These are phyloP conservation scores for Hyppa rectilinea DNA, from an alignment of 2,888 invertebrate genomes.

Conservation along the genomic window DNA sequence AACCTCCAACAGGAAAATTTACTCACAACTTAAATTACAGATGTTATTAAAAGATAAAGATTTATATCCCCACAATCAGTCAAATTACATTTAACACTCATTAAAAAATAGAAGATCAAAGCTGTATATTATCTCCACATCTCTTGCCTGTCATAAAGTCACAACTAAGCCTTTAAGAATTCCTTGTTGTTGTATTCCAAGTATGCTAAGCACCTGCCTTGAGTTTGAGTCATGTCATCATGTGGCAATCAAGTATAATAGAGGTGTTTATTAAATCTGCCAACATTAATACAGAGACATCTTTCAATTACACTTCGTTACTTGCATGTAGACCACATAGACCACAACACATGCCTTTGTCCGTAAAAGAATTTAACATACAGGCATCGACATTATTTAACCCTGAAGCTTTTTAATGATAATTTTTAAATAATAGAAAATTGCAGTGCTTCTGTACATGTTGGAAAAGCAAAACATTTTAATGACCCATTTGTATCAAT, in stretches of 20 bases:
- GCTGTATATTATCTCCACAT: slow-evolving; percentile 27
- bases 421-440: slow-evolving; percentile 28
- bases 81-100: neutral
- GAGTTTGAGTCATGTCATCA: slow-evolving; percentile 53
- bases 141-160: slow-evolving; percentile 23
- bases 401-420: neutral
- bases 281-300: slow-evolving; percentile 19
- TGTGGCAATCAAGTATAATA: slow-evolving; percentile 36
- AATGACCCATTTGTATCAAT: slow-evolving; percentile 48
- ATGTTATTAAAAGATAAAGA: neutral
- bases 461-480: slow-evolving; percentile 29
- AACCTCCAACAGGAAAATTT: no score
- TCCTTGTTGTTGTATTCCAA: slow-evolving; percentile 44
- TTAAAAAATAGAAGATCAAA: slow-evolving; percentile 44
- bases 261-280: slow-evolving; percentile 50
- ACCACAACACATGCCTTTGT: neutral
- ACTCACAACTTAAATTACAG: neutral
- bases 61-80: neutral
- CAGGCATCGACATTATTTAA: neutral
- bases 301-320: slow-evolving; percentile 28
- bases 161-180: slow-evolving; percentile 48
- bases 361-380: neutral
- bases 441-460: slow-evolving; percentile 15
- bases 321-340: neutral
- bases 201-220: slow-evolving; percentile 60